Evolutionary conservation across 2,888 invertebrate species (phyloP).

Genomic region (Tipula vernalis): DNA sequence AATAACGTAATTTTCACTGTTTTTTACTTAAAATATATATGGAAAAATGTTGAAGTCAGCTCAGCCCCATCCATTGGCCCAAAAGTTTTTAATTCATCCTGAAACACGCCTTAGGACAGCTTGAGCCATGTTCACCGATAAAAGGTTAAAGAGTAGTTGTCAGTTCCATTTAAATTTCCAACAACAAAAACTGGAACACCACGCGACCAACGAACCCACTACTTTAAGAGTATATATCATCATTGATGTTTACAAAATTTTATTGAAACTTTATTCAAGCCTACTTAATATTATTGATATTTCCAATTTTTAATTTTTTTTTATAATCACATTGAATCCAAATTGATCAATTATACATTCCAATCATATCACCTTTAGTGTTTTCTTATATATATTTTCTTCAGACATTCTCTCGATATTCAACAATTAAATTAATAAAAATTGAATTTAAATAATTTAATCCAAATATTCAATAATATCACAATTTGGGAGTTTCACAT

Average conservation of each 20-base stretch:
- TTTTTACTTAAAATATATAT: no score
- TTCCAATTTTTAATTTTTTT: neutral
- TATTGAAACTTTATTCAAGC: neutral
- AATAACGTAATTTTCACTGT: no score
- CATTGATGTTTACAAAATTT: neutral
- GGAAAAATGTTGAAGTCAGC: no score
- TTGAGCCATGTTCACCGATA: no score
- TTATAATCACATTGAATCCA: neutral
- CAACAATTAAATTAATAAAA: neutral
- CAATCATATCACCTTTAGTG: neutral
- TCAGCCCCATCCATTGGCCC: no score
- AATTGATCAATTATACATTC: constrained; percentile 4
- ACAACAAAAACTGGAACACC: neutral
- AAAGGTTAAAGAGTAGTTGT: no score
- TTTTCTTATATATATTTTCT: neutral
- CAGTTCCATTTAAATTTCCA: neutral
- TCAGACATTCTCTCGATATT: neutral
- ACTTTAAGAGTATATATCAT: neutral
- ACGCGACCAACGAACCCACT: neutral
- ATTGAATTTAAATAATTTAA: neutral
- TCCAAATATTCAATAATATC: neutral
- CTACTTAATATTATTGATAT: neutral
- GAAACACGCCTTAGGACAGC: no score
- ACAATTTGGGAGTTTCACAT: neutral
- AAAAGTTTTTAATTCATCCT: no score